Conservation (phyloP, 1,140 invertebrate species). For the Homalodisca vitripennis region DNA sequence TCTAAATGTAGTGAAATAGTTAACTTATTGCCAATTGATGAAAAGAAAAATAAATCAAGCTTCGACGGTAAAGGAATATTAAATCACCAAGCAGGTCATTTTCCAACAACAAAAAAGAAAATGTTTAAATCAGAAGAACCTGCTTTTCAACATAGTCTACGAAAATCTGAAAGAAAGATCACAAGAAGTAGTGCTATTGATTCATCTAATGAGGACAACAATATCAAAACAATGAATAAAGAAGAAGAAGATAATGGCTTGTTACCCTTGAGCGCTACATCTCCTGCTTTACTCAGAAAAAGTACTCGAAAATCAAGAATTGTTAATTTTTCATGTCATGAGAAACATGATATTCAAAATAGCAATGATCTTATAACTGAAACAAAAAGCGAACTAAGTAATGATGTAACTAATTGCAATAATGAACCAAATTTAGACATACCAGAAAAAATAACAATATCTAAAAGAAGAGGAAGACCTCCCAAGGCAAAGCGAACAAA, state of each 20-base stretch:
- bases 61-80: not conserved
- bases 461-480: slow-evolving; percentile 4
- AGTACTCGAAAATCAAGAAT: not conserved
- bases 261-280: too few relatives aligned
- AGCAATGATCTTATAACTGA: too few relatives aligned
- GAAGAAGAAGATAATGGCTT: too few relatives aligned
- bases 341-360: not conserved
- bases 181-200: not conserved
- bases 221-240: too few relatives aligned
- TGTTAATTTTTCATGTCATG: not conserved
- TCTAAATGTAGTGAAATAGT: too few relatives aligned
- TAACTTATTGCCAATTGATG: too few relatives aligned
- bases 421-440: not conserved
- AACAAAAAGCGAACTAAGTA: too few relatives aligned
- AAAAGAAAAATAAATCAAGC: not conserved
- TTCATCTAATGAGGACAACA: not conserved
- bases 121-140: not conserved
- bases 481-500: slow-evolving; percentile 5
- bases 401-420: not conserved
- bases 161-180: not conserved
- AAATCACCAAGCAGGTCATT: not conserved
- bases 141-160: not conserved
- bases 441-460: not conserved
- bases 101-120: not conserved
- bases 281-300: not conserved